Percentiles rank a stretch among this genome's conserved stretches.
Conservation (phyloP, 2,888 invertebrate genomes). For the Lamellibrachia satsuma region DNA sequence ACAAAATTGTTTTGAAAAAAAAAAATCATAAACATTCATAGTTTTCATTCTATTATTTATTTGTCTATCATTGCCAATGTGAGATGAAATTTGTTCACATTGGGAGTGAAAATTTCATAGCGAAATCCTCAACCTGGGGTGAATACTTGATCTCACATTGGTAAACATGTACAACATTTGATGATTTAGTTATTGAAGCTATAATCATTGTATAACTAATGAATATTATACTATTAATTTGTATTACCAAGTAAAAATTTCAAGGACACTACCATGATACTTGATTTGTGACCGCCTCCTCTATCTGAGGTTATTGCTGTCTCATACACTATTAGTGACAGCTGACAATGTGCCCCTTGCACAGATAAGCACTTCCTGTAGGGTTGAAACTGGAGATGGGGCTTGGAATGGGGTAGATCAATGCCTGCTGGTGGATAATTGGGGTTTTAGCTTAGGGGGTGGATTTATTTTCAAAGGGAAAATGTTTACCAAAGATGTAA, state of each 20-base stretch:
- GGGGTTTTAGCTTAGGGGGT: background rate
- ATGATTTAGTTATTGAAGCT: background rate
- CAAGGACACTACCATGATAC: background rate
- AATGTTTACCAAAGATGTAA: background rate
- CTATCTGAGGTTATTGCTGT: background rate
- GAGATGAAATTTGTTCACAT: background rate
- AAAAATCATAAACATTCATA: background rate
- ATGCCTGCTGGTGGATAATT: background rate
- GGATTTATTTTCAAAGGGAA: background rate
- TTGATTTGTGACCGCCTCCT: background rate
- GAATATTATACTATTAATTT: background rate
- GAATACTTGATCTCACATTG: too few relatives aligned
- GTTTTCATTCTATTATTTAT: background rate
- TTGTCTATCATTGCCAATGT: background rate
- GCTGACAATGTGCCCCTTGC: background rate
- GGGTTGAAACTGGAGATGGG: slow-evolving; percentile 3
- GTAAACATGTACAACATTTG: background rate
- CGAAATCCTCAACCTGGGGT: too few relatives aligned
- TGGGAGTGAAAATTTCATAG: too few relatives aligned
- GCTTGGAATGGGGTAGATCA: background rate
- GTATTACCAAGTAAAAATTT: background rate
- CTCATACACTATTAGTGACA: slow-evolving; percentile 5
- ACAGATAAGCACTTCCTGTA: slow-evolving; percentile 11
- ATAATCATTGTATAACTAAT: background rate
- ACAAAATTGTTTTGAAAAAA: background rate